phyloP scores from a whole-genome alignment of 2,113 vertebrate species.

The Anarrhichthys ocellatus region DNA sequence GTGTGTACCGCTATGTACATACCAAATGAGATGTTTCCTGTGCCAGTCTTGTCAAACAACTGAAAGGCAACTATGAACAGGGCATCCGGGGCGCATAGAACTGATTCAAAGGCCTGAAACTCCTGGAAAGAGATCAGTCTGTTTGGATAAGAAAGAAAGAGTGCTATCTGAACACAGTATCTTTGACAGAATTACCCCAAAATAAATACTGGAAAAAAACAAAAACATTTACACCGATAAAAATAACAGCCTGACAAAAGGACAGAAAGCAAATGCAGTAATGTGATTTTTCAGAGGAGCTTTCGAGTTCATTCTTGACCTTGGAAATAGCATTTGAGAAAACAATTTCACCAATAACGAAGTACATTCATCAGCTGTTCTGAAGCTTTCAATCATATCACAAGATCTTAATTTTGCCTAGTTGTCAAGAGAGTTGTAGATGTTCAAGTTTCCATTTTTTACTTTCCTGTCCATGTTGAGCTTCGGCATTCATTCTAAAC shows the following conservation, averaged over 20 bases:
- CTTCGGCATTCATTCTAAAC: neutral
- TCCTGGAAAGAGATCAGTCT: constrained; percentile 98
- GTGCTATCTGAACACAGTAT: constrained; percentile 33
- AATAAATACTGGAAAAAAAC: neutral
- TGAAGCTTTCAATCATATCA: neutral
- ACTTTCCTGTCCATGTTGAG: neutral
- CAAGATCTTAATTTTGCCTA: neutral
- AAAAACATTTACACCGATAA: neutral
- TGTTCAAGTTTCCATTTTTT: neutral
- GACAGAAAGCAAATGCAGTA: neutral
- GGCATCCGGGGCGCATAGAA: constrained; percentile 95
- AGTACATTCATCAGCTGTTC: neutral
- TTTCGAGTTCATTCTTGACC: neutral
- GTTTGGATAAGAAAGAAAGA: constrained; percentile 74
- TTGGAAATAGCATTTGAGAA: constrained; percentile 12
- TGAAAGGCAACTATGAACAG: constrained; percentile 98
- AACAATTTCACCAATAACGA: neutral
- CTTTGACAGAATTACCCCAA: constrained; percentile 29
- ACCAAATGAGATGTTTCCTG: constrained; percentile 95
- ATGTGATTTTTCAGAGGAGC: neutral
- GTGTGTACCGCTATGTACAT: constrained; percentile 74
- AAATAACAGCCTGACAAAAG: neutral
- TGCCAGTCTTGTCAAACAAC: constrained; percentile 96
- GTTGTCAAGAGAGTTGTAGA: neutral
- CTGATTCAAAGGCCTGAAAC: constrained; percentile 97